phyloP scores from a whole-genome alignment of 1,140 invertebrate genomes.

The Cyrtorhinus lividipennis region DNA sequence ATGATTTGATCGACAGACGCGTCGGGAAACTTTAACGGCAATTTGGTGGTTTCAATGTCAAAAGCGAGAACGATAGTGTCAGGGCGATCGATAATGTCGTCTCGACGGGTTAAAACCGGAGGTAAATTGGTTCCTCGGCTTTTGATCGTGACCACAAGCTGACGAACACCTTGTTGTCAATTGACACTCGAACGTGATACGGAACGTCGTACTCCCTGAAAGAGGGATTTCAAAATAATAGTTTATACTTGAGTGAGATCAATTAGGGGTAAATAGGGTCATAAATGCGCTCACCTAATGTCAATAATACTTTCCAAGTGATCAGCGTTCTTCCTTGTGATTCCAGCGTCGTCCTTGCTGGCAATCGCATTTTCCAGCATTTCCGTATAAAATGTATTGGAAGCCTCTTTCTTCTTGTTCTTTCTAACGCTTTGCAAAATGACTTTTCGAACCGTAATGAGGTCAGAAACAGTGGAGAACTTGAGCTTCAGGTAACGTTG shows the following conservation, averaged over 20 bases:
- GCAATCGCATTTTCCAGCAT: constrained; percentile 52
- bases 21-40: constrained; percentile 96
- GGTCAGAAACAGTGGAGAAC: constrained; percentile 76
- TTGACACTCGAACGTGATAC: constrained; percentile 91
- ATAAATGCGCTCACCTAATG: constrained; percentile 56
- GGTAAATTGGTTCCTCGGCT: constrained; percentile 44
- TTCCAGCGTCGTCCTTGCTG: constrained; percentile 32
- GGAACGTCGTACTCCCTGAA: constrained; percentile 93
- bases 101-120: constrained; percentile 56
- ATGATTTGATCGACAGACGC: constrained; percentile 88
- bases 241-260: too few species aligned
- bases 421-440: constrained; percentile 69
- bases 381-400: constrained; percentile 68
- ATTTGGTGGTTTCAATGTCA: constrained; percentile 98
- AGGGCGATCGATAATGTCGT: constrained; percentile 78
- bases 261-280: too few species aligned
- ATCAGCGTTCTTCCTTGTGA: constrained; percentile 50
- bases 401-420: constrained; percentile 74
- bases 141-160: constrained; percentile 83
- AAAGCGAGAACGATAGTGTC: constrained; percentile 92
- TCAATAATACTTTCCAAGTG: constrained; percentile 80
- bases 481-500: constrained; percentile 83
- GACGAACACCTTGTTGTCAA: constrained; percentile 88
- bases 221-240: too few species aligned
- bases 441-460: constrained; percentile 76